Conservation (phyloP, 2,888 invertebrate genomes). For the Andrena chrysosceles region DNA sequence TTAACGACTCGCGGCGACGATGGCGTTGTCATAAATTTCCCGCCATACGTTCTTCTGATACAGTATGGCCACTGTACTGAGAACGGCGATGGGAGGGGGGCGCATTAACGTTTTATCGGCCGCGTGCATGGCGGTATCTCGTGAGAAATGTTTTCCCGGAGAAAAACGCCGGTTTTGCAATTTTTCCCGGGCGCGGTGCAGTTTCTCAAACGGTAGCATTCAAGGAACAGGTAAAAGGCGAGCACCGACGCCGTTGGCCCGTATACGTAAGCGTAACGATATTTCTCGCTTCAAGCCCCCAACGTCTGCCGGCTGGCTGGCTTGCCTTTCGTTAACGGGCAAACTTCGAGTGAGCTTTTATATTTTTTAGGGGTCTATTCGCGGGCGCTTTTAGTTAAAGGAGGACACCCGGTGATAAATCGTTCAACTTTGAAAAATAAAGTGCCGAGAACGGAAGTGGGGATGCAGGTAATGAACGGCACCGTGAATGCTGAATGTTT, state of each 20-base stretch:
- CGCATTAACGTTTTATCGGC: constrained; percentile 25
- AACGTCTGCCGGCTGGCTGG: constrained; percentile 21
- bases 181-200: constrained; percentile 41
- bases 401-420: constrained; percentile 58
- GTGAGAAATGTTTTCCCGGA: background rate
- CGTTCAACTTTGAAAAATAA: constrained; percentile 59
- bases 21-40: constrained; percentile 25
- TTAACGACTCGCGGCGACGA: background rate
- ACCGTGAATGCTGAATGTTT: constrained; percentile 45
- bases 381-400: constrained; percentile 48
- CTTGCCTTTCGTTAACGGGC: constrained; percentile 61
- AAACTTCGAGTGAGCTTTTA: constrained; percentile 57
- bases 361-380: constrained; percentile 61
- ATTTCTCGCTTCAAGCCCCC: constrained; percentile 62
- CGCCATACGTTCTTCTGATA: background rate
- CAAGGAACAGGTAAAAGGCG: constrained; percentile 38
- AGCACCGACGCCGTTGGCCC: constrained; percentile 9
- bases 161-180: constrained; percentile 27
- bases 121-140: background rate
- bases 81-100: background rate
- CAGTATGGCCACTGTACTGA: constrained; percentile 15
- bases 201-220: constrained; percentile 53
- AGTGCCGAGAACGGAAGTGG: constrained; percentile 32
- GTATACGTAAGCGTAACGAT: constrained; percentile 52
- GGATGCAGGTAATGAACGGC: constrained; percentile 50